Conservation (phyloP, 2,888 invertebrate genomes). For the Dasysyrphus tricinctus region DNA sequence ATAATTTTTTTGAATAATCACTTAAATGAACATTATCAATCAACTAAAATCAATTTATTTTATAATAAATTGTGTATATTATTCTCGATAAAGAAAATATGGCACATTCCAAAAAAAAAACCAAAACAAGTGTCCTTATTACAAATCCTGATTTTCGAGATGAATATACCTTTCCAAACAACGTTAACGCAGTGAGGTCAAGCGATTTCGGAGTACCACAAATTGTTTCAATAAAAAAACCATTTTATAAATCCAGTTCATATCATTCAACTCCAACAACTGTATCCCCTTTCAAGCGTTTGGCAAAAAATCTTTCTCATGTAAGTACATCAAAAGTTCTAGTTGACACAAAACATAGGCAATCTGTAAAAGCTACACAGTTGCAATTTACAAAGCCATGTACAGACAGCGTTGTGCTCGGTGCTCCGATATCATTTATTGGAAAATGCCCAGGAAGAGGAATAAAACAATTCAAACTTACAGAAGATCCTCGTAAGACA, state of each 20-base stretch:
- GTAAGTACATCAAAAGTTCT: constrained; percentile 13
- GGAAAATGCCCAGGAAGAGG: constrained; percentile 78
- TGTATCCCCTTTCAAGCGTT: background rate
- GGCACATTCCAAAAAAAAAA: constrained; percentile 5
- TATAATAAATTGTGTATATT: background rate
- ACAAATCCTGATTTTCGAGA: constrained; percentile 46
- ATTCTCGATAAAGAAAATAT: background rate
- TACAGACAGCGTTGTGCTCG: constrained; percentile 78
- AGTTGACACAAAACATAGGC: constrained; percentile 18
- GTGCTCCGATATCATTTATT: constrained; percentile 77
- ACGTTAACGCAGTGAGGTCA: background rate
- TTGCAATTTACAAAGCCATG: constrained; percentile 78
- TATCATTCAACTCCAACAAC: background rate
- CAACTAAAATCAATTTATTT: background rate
- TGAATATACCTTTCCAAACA: background rate
- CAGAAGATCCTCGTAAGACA: constrained; percentile 80
- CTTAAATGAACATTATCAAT: background rate
- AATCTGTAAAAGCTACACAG: background rate
- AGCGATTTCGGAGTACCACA: background rate
- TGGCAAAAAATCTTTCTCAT: constrained; percentile 2
- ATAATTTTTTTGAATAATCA: background rate
- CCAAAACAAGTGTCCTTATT: constrained; percentile 26
- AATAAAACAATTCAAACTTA: constrained; percentile 79
- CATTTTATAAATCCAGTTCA: background rate
- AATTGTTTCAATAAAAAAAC: constrained; percentile 19